Evolutionary conservation across 1,140 invertebrate genomes (phyloP), one percentile per base, ranked within the genome.

Genomic region (Atta texana): DNA sequence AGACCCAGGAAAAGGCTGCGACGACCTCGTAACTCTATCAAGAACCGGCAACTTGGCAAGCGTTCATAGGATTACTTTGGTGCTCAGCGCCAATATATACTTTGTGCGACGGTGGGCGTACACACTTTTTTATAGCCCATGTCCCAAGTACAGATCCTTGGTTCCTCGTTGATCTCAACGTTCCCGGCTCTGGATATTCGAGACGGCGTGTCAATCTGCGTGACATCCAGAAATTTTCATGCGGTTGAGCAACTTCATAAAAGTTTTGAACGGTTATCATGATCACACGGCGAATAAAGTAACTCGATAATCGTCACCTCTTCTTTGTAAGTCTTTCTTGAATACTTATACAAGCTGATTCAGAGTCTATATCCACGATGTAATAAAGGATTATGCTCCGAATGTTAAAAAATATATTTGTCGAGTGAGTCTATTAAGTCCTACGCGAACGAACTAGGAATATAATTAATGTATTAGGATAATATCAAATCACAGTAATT

Each of bases 11-110:
- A 77, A 72, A 87, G 39, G 49, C 64, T 28, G 55, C 71, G 80
- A 78, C 53, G 74, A 69, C 74, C 88, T 88, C 86, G 80, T 89
- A 88, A 88, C 80, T 89, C 88, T 88, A 89, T 89, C 88, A 89
- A 89, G 88, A 88, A 82, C 80, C 49, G 86, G 59, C 86, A 66
- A 89, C 86, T 89, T 89, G 88, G 88, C 86, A 89, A 88, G 77
- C 88, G 74, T 85, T 84, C 88, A 57, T 51, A 69, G 80, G 80
- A 66, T 89, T 89, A 88, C 86, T 89, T 89, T 89, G 61, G 74
- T 85, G 24, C 87, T 86, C 61, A 39, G n/a, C 66, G 59, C 72
- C 85, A 39, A 86, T 81, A 75, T 75, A 59, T 28, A 61, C 69
- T 61, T 49, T 57, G 69, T 68, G 31, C 6, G 49, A 68, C 28